Evolutionary conservation across 2,797 vertebrate genomes (phyloP), one percentile per base, ranked within the genome.

Genomic region (Helicolenus hilgendorfi): DNA sequence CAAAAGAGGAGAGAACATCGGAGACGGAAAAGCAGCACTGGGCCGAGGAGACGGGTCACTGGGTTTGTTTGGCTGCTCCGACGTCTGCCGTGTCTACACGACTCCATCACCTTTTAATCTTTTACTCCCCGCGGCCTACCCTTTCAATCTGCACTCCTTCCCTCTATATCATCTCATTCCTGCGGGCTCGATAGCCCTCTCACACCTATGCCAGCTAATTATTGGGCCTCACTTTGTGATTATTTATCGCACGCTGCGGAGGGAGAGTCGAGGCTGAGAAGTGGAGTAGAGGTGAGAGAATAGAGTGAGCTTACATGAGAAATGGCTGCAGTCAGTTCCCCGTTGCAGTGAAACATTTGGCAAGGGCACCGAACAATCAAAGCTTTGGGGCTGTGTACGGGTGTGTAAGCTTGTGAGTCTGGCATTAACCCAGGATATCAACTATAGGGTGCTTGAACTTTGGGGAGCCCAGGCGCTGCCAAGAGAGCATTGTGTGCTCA

Each of bases 291-390:
- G 87, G 89, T 84, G 90, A 94, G 87, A 93, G 83, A 92, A 93
- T 55, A 85, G 73, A 85, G 77, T 26, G 67, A 75, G 81, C 79
- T 53, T 77, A 75, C 84, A 85, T 89, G 92, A 91, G 81, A 89
- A 92, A 94, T 88, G 87, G 76, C 87, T 89, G 81, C 82, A 86
- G 76, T 92, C 87, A 68, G 84, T 89, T 94, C 88, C 69, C 72
- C 90, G 65, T 81, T 71, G 89, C 89, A 88, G 87, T 91, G 92
- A 94, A 95, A 94, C 91, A 89, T 95, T 95, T 95, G 90, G 93
- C 94, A 91, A 68, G 81, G 70, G 74, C 83, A 88, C 67, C 33
- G 79, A 83, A 84, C 87, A 90, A 80, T 88, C 83, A 91, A 76
- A 80, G 86, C 84, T 81, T 64, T 38, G 55, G 81, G 82, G 80